Evolutionary conservation across 2,888 invertebrate species (phyloP), one percentile per base, ranked within the genome.

Genomic region (Mellilla xanthometata): DNA sequence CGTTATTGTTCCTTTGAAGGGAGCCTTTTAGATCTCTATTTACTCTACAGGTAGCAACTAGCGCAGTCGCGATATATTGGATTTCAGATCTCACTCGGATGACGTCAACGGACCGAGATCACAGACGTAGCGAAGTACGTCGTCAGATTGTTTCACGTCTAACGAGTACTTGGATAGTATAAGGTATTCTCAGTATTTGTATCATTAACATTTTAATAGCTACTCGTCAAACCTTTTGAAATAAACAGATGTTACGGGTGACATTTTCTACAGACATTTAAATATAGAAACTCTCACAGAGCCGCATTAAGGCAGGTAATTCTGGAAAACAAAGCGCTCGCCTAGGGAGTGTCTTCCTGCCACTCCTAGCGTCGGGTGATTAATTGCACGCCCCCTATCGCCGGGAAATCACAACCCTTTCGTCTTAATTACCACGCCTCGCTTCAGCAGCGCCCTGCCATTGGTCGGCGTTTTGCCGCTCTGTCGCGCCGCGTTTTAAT

Each of bases 371-470:
- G 50, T 54, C 54, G 65, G 61, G 73, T 81, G 81, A 86, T 84
- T 82, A 86, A 85, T 82, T 72, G 76, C 71, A 75, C 85, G 80
- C 70, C 71, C 68, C 61, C 61, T 52, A 46, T 54, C 79, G 81
- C 79, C 79, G 86, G 87, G 76, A 86, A 88, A 88, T 81, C 80
- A 67, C 83, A 88, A 89, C 89, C 89, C 89, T 88, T 89, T 86
- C 73, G 72, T 85, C 76, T 86, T 89, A 89, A 89, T 89, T 89
- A 89, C 88, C 83, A 84, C 89, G 86, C 84, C 87, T 81, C 65
- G 79, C 71, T 82, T 82, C 82, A 84, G 85, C 62, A 68, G 58
- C 68, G 79, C 67, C 57, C 66, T 65, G 68, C 75, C 58, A 87
- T 86, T 87, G 88, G 89, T 60, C 65, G 68, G 53, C 39, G 36